Evolutionary conservation across 1,140 invertebrate genomes (phyloP).

Genomic region (Philopotamus ludificatus): DNA sequence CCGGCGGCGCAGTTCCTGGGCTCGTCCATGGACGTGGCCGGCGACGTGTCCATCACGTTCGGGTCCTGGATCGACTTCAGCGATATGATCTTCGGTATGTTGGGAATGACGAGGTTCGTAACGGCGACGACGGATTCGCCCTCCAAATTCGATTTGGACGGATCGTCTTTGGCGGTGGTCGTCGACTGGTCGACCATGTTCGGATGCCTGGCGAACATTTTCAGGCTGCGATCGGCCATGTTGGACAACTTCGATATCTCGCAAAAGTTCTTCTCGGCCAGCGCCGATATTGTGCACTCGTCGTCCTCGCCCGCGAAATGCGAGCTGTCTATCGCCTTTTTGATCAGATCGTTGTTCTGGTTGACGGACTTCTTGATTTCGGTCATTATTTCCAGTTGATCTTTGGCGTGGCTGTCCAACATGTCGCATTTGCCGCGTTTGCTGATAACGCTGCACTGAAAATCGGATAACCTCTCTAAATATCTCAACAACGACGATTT

Average conservation of each 20-base stretch:
- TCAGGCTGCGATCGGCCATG: constrained; percentile 53
- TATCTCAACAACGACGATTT: constrained; percentile 23
- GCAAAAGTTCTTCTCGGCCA: constrained; percentile 53
- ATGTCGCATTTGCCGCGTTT: constrained; percentile 14
- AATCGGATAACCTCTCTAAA: constrained; percentile 37
- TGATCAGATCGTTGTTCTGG: constrained; percentile 54
- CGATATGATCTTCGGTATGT: constrained; percentile 51
- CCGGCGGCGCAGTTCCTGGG: constrained; percentile 48
- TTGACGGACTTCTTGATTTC: constrained; percentile 54
- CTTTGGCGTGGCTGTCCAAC: constrained; percentile 45
- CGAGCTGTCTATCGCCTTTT: constrained; percentile 47
- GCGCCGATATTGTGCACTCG: constrained; percentile 43
- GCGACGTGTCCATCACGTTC: constrained; percentile 39
- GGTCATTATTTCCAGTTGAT: constrained; percentile 48
- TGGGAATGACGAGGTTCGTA: constrained; percentile 51
- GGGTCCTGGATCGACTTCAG: constrained; percentile 46
- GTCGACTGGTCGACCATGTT: constrained; percentile 42
- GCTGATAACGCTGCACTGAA: neutral
- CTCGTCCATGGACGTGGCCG: constrained; percentile 53
- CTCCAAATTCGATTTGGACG: neutral
- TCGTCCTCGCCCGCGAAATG: constrained; percentile 44
- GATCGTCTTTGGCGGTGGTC: constrained; percentile 45
- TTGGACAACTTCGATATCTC: constrained; percentile 52
- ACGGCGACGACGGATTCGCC: neutral
- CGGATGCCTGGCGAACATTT: constrained; percentile 46